Percentiles rank a stretch among this genome's conserved stretches.
Conservation (phyloP, 1,140 invertebrate genomes). For the Listronotus bonariensis region DNA sequence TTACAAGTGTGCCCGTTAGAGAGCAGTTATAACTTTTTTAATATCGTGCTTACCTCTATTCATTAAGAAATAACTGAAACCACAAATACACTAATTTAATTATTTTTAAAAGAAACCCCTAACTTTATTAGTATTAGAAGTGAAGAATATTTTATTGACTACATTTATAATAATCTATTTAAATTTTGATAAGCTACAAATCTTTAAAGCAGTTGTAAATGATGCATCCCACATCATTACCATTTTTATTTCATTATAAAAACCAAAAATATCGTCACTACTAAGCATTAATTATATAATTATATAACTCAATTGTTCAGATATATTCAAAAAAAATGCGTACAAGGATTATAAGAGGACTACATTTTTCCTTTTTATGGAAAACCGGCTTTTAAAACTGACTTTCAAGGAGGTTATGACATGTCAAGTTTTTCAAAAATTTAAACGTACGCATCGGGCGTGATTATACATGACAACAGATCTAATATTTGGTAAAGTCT, state of each 20-base stretch:
- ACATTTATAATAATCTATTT: constrained; percentile 16
- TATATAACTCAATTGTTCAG: no score
- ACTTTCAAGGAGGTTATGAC: no score
- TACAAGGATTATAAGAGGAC: no score
- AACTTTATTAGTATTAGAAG: constrained; percentile 16
- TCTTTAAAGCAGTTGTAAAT: not conserved
- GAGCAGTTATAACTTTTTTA: no score
- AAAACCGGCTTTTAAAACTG: no score
- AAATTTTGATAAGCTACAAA: constrained; percentile 3
- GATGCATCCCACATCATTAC: not conserved
- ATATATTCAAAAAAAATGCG: no score
- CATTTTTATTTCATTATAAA: not conserved
- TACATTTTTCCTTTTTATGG: no score
- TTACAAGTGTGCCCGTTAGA: no score
- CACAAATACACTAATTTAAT: constrained; percentile 26
- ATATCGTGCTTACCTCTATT: constrained; percentile 17
- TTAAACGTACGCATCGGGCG: no score
- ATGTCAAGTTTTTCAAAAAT: no score
- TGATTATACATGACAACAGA: no score
- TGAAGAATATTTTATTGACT: constrained; percentile 14
- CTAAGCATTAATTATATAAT: not conserved
- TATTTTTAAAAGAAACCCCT: constrained; percentile 22
- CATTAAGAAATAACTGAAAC: constrained; percentile 15
- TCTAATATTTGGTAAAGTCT: no score
- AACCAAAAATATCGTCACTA: not conserved